Conservation (phyloP, 1,140 invertebrate genomes). For the Cherax quadricarinatus region DNA sequence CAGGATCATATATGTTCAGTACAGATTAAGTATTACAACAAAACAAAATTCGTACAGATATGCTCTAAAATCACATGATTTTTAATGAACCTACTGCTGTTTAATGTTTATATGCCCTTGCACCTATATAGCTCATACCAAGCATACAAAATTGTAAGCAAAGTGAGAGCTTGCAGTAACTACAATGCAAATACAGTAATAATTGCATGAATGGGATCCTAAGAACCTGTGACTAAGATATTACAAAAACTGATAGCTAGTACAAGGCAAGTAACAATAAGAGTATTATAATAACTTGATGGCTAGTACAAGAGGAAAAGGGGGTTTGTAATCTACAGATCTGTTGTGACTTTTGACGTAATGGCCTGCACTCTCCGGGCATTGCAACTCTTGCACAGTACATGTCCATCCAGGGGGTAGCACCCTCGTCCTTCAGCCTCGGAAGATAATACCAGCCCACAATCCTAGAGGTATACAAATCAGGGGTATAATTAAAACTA, state of each 20-base stretch:
- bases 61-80: neutral
- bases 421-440: slow-evolving; percentile 96
- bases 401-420: slow-evolving; percentile 97
- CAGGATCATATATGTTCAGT: neutral
- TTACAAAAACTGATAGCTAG: neutral
- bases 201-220: neutral
- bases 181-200: neutral
- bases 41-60: neutral
- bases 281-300: neutral
- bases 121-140: neutral
- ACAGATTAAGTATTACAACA: neutral
- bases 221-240: neutral
- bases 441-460: slow-evolving; percentile 92
- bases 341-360: slow-evolving; percentile 63
- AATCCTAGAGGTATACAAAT: slow-evolving; percentile 83
- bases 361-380: slow-evolving; percentile 87
- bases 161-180: neutral
- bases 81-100: neutral
- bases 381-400: slow-evolving; percentile 98
- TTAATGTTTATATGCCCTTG: neutral
- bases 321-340: slow-evolving; percentile 33
- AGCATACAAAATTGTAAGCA: neutral
- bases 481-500: neutral
- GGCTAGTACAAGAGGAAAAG: neutral
- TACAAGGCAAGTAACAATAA: neutral